These are phyloP conservation scores for Drosophila persimilis DNA, from an alignment of 1,140 invertebrate species.

Conservation along the genomic window DNA sequence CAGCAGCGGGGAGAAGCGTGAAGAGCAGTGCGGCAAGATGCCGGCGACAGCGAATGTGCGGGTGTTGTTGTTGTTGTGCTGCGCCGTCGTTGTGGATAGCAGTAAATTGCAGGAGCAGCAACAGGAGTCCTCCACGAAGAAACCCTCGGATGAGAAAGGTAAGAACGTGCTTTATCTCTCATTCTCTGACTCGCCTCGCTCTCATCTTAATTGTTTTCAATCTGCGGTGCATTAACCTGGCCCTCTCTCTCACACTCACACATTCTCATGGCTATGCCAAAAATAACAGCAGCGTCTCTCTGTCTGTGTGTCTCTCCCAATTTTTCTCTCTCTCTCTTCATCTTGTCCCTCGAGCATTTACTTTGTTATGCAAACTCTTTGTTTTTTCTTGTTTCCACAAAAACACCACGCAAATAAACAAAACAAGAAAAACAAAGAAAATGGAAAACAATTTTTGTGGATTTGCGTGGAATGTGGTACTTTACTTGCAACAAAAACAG, in stretches of 20 bases:
- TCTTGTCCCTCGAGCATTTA: conserved; percentile 10
- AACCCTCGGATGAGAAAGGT: conserved; percentile 65
- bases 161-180: conserved; percentile 45
- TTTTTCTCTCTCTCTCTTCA: not conserved
- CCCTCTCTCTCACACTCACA: conserved; percentile 1
- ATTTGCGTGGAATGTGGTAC: conserved; percentile 48
- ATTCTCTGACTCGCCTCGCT: conserved; percentile 19
- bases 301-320: not conserved
- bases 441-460: conserved; percentile 62
- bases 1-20: conserved; percentile 24
- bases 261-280: conserved; percentile 51
- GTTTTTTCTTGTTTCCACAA: conserved; percentile 23
- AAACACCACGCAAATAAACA: conserved; percentile 38
- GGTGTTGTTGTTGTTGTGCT: conserved; percentile 65
- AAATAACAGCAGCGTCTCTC: conserved; percentile 61
- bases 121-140: conserved; percentile 61
- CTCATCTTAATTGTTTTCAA: conserved; percentile 55
- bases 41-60: conserved; percentile 70
- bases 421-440: conserved; percentile 41
- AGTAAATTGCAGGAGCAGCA: conserved; percentile 53
- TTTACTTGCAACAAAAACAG: conserved; percentile 44
- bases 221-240: conserved; percentile 62
- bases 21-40: conserved; percentile 64
- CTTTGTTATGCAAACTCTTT: conserved; percentile 79
- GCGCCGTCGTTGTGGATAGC: conserved; percentile 43